Evolutionary conservation across 2,113 vertebrate genomes (phyloP), one percentile per base, ranked within the genome.

Genomic region (Ammospiza nelsoni): DNA sequence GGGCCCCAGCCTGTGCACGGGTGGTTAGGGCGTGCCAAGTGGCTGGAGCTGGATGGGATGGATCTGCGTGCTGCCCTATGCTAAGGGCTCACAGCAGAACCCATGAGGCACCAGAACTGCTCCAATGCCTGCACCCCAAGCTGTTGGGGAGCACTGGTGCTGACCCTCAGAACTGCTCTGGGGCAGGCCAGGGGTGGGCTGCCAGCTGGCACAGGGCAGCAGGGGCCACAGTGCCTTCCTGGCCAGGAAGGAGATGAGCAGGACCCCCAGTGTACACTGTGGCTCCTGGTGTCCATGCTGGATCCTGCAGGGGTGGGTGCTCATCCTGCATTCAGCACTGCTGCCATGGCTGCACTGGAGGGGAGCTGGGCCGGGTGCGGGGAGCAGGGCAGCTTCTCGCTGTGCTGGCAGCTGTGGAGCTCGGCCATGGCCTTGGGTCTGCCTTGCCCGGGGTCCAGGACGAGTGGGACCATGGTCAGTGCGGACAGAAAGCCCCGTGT

Each of bases 401-500:
- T 25, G 61, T 5, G 15, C 28, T 23, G 54, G 25, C 11, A 12
- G 16, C 7, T 48, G 49, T 6, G n/a, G 20, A n/a, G 10, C n/a
- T 61, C 0, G 2, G 22, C 65, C 1, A 0, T 5, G 33, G 28
- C 33, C 29, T 12, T 4, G 54, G 44, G 23, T 43, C 2, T 11
- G 58, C 49, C 37, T 23, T 15, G 33, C 77, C 21, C 2, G 0
- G 2, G 58, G 35, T 6, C 13, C 1, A 5, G 54, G 66, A 39
- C 5, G 9, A 54, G n/a, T 0, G 0, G n/a, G 73, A 18, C 51
- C 1, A 0, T 3, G 22, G n/a, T 11, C 37, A 2, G 19, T 2
- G 72, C 12, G 28, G 69, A 14, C 35, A 23, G 54, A 27, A 46
- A 14, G 35, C 9, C 49, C 63, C 0, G 0, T 3, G 5, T 49